phyloP scores from a whole-genome alignment of 2,113 vertebrate genomes.

The Raja brachyura region DNA sequence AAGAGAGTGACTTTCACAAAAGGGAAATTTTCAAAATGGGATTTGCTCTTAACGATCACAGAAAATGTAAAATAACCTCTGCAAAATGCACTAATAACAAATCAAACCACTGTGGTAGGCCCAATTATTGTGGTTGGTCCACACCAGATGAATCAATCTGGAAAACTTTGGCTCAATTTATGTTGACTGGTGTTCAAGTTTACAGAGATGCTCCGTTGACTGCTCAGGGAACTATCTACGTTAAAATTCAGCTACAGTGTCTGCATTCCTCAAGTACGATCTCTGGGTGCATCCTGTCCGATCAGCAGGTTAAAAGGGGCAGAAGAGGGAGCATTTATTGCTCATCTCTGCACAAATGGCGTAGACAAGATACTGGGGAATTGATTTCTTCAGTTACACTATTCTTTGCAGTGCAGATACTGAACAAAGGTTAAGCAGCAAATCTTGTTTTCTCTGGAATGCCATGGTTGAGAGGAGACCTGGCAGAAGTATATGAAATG shows the following conservation, averaged over 20 bases:
- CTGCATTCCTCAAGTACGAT: neutral
- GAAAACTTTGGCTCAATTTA: neutral
- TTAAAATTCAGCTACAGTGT: neutral
- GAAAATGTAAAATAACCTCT: neutral
- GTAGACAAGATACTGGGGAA: no score
- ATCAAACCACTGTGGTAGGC: neutral
- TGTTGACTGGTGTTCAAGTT: neutral
- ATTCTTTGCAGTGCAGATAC: no score
- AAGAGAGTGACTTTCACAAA: neutral
- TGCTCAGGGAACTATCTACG: neutral
- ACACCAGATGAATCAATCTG: neutral
- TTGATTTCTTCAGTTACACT: no score
- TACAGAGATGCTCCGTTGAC: neutral
- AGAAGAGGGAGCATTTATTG: neutral
- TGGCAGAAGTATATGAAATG: no score
- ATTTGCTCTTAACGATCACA: neutral
- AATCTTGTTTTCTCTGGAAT: no score
- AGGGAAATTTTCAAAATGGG: neutral
- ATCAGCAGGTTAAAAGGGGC: neutral
- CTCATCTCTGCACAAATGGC: no score
- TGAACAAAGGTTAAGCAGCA: no score
- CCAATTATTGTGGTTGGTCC: neutral
- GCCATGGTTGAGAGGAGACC: no score
- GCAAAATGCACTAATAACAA: neutral
- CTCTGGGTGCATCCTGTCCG: neutral